Base-by-base conservation (phyloP, 2,888 invertebrate species). In the Athalia rosae region DNA sequence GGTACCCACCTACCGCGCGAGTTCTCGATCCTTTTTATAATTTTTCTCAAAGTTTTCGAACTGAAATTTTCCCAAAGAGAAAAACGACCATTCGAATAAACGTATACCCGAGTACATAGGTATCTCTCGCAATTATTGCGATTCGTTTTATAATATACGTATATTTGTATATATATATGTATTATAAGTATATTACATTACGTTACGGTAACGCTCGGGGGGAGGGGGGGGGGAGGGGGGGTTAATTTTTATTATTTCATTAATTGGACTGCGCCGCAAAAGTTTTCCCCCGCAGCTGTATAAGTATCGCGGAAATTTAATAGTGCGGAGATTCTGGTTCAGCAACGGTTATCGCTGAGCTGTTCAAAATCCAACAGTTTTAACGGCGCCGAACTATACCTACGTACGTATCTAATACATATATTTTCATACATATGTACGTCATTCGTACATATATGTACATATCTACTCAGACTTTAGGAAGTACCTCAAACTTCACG, bases 401-500 rank as follows among this genome's bases (percentile, higher is more conserved):
- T 28, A 28, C 28, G 28, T 28, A 28, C 28, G 28, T 28, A 28
- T 28, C 28, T 28, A 28, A 28, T 28, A n/a, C n/a, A n/a, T n/a
- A n/a, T n/a, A 28, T 28, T 1, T 28, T 28, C 28, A 28, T 28
- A 28, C 28, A 28, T 28, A 28, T 4, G 53, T 9, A 11, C 53
- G 53, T 11, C n/a, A 53, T 53, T 53, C n/a, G n/a, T 53, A 53
- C 9, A 53, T 53, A 11, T 7, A n/a, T 28, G 28, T 13, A 61
- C 61, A 13, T 61, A 13, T 13, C 15, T 61, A 61, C 50, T 56
- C 56, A 56, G 71, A 71, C 71, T 71, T 71, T 71, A 56, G 71
- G 58, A 71, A 71, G 71, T 71, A 58, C 56, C 58, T 71, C 71
- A 71, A 71, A 50, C 71, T 71, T 8, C 13, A 48, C 58, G 41